phyloP scores from a whole-genome alignment of 1,140 invertebrate genomes.

The Coptotermes formosanus region DNA sequence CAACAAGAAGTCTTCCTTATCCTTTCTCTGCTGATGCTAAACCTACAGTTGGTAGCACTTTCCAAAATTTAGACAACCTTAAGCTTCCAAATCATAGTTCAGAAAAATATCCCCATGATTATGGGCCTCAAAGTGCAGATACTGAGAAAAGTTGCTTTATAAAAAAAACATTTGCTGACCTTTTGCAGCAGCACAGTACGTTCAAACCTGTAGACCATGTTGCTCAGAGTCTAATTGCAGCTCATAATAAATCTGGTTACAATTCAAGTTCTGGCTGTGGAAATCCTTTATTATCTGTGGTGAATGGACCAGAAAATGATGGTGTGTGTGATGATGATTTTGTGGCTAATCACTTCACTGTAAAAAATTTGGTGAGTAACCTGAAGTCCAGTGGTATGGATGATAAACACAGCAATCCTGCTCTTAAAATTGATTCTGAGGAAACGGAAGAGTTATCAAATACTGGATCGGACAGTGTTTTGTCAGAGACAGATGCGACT shows the following conservation, averaged over 20 bases:
- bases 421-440: neutral
- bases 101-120: conserved; percentile 1
- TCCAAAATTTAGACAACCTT: conserved; percentile 15
- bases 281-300: neutral
- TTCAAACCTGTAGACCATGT: neutral
- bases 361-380: neutral
- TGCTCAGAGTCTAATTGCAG: neutral
- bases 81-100: neutral
- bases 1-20: neutral
- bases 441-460: neutral
- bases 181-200: neutral
- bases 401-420: neutral
- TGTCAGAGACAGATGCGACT: neutral
- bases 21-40: neutral
- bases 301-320: neutral
- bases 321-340: neutral
- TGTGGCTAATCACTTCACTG: neutral
- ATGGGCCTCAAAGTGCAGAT: neutral
- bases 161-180: neutral
- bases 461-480: neutral
- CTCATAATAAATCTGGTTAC: neutral
- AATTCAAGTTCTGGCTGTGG: neutral
- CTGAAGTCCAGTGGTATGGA: neutral
- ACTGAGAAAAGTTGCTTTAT: neutral
- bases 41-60: neutral